Evolutionary conservation across 2,888 invertebrate genomes (phyloP), one percentile per base, ranked within the genome.

Genomic region (Lasioglossum malachurum): DNA sequence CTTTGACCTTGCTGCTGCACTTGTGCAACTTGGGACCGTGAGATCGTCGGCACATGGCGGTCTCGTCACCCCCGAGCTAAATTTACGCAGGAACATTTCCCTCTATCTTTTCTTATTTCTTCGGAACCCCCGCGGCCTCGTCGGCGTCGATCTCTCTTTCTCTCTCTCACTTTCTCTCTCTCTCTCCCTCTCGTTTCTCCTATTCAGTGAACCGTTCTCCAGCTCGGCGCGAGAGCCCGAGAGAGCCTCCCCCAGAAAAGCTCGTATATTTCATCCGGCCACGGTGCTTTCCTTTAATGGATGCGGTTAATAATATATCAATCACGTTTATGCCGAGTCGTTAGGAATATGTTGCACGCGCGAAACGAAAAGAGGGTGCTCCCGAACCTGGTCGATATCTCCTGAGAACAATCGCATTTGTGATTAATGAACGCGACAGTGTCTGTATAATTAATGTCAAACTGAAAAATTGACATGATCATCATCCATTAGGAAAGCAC

Each of bases 301-400:
- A 91, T 87, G 91, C 88, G 90, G 92, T 94, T 93, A 94, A 94
- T 94, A 94, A 94, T 94, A 94, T 92, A 94, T 94, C 94, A 94
- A 94, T 94, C 94, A 92, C 90, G 91, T 93, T 94, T 93, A 93
- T 90, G 89, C 86, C 89, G 83, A 81, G 31, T 60, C 77, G 85
- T 80, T 88, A 86, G 86, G 83, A 69, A 74, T 78, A 73, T 35
- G 78, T 76, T 77, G 35, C 67, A 72, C 49, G 64, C 64, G 53
- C 41, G 8, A 53, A 67, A 44, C 60, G 41, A 69, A 67, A 35
- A 38, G 35, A 31, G 69, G 60, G 72, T 75, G 60, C 76, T 69
- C 31, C 19, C 14, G 8, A 60, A 46, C 5, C 19, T 10, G 46
- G 57, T 38, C 41, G 60, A 41, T 31, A 72, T 23, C 8, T 35